Percentiles rank a stretch among this genome's conserved stretches.
These are phyloP conservation scores for Cryptocheilus praepositus DNA, from an alignment of 2,888 invertebrate species.

Conservation along the genomic window DNA sequence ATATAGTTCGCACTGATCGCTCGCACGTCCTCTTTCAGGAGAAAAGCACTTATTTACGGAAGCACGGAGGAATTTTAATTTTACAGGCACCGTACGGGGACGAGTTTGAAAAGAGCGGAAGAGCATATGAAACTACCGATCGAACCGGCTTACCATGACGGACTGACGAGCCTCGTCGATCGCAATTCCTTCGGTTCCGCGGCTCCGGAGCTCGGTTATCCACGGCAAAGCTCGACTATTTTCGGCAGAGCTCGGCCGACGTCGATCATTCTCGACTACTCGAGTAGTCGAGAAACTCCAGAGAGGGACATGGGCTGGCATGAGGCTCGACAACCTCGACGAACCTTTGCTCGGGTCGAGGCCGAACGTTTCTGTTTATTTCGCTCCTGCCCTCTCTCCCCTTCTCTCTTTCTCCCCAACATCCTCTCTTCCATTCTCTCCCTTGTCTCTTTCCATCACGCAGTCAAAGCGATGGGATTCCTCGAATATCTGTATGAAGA, in stretches of 20 bases:
- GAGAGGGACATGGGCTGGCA: constrained; percentile 10
- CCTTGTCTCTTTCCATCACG: too few species aligned
- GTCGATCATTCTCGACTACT: constrained; percentile 28
- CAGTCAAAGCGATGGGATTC: constrained; percentile 7
- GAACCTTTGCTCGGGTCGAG: constrained; percentile 63
- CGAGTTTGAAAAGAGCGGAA: constrained; percentile 14
- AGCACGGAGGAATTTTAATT: constrained; percentile 3
- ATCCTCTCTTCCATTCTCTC: too few species aligned
- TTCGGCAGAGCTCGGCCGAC: constrained; percentile 34
- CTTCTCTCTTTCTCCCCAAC: too few species aligned
- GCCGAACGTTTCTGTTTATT: constrained; percentile 54
- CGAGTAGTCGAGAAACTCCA: constrained; percentile 19
- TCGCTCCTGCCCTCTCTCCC: constrained; percentile 1
- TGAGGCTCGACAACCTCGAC: constrained; percentile 56
- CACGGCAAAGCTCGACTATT: constrained; percentile 35
- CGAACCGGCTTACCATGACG: constrained; percentile 59
- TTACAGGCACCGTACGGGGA: neutral
- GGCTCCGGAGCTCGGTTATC: constrained; percentile 29
- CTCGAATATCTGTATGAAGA: neutral
- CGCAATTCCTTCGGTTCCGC: constrained; percentile 25
- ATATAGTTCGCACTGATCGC: constrained; percentile 50
- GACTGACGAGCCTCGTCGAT: constrained; percentile 50
- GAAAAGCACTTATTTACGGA: constrained; percentile 1
- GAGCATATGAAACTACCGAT: constrained; percentile 37
- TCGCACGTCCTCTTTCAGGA: constrained; percentile 16